Base-by-base conservation (phyloP, 1,140 invertebrate species). In the Amyelois transitella region DNA sequence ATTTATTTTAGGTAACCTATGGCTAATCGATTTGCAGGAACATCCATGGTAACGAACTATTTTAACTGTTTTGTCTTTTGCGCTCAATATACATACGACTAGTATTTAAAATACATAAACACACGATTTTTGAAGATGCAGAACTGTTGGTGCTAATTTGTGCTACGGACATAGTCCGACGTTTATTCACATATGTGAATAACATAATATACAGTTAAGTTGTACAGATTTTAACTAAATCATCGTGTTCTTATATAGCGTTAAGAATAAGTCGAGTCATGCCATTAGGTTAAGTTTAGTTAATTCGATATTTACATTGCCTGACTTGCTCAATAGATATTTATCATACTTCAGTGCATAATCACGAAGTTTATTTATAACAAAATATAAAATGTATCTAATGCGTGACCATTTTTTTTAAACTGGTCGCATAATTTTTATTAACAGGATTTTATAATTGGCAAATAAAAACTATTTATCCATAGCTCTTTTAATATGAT, bases 221-320 rank as follows among this genome's bases (percentile, higher is more conserved):
- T 84, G 83, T 86, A 86, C 81, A 84, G 79, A 69, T 69, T 72
- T 49, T 60, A 55, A 49, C 57, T 54, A 25, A 48, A 6, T 55
- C 59, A 53, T 62, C 49, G 58, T 63, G 58, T 73, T 72, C 62
- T 70, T 65, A 64, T 68, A 62, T 75, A 75, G 62, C 51, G 48
- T 49, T 81, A 84, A 75, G 75, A 59, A 73, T 74, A 72, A 74
- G 77, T 83, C 72, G 75, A 87, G 84, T 87, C 84, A 87, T 87
- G 84, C 84, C 84, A 82, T 79, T 87, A 87, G 84, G 43, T 55
- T 85, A 81, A 78, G 77, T 72, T 65, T 77, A 75, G 68, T 69
- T 66, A 58, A 62, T 61, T 66, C 18, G 14, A 50, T 14, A 14
- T 38, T 38, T 1, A 38, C 32, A 14, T 38, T 38, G 32, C 51